Evolutionary conservation across 2,888 invertebrate species (phyloP), one percentile per base, ranked within the genome.

Genomic region (Chloroclystis v-ata): DNA sequence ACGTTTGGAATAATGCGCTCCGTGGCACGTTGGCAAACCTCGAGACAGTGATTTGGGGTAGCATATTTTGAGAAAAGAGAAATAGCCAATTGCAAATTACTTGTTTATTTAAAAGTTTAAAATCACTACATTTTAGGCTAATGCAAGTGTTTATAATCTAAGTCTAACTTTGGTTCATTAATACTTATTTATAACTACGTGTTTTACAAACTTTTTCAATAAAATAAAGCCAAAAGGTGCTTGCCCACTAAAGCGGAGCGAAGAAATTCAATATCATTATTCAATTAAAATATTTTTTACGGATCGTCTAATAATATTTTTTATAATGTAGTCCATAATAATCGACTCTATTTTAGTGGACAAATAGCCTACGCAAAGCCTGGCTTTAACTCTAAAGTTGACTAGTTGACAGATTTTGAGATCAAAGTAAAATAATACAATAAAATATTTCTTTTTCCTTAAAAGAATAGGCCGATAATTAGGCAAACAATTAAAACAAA

Each of bases 61-160:
- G n/a, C n/a, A n/a, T n/a, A n/a, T n/a, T n/a, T 20, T 4, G 20
- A 5, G 5, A 20, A 20, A 56, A 68, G 67, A 47, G 60, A 68
- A 49, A 60, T 29, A 49, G 56, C 1, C 25, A 49, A 39, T 35
- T 69, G 52, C 60, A 75, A 72, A 73, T 75, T 80, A 75, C 74
- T n/a, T 59, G 14, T 83, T 72, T 70, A 65, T 74, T 68, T 65
- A 74, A 80, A 78, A 77, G 69, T 72, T 78, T 77, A 65, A 76
- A 81, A 77, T 75, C 75, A 75, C 82, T 82, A 81, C 82, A 67
- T 74, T 67, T n/a, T 65, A 69, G 42, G 62, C 67, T 70, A 72
- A 69, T 63, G 59, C 70, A 72, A 72, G 60, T 67, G 74, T 63
- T 33, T 72, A 62, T 69, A 75, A 65, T 65, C 56, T 70, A 57